Evolutionary conservation across 2,888 invertebrate species (phyloP).

Genomic region (Agriopis marginaria): DNA sequence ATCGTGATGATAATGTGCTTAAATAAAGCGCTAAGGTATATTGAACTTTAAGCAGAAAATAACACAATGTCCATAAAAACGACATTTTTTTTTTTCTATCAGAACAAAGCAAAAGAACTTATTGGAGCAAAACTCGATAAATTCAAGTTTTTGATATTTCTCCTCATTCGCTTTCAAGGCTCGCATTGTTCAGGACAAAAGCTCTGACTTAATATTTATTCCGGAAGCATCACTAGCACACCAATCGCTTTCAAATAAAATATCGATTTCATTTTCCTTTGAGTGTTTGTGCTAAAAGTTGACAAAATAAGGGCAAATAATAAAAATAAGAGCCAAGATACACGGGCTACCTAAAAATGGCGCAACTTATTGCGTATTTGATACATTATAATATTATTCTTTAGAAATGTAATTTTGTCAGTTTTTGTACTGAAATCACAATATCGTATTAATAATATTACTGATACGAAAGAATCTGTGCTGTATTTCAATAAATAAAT

Average conservation of each 20-base stretch:
- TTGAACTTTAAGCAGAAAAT: not conserved
- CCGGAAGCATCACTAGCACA: slow-evolving; percentile 52
- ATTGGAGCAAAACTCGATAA: slow-evolving; percentile 19
- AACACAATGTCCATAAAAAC: not conserved
- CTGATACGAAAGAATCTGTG: no score
- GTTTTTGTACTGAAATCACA: no score
- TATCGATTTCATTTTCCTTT: slow-evolving; percentile 66
- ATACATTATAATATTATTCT: no score
- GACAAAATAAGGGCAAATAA: slow-evolving; percentile 46
- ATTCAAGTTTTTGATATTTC: slow-evolving; percentile 36
- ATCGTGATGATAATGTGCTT: not conserved
- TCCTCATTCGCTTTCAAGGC: slow-evolving; percentile 41
- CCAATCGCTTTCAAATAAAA: slow-evolving; percentile 58
- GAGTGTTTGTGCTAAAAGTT: slow-evolving; percentile 59
- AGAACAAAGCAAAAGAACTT: slow-evolving; percentile 18
- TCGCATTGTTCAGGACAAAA: slow-evolving; percentile 45
- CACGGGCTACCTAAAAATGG: slow-evolving; percentile 2
- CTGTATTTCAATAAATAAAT: no score
- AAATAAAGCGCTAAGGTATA: not conserved
- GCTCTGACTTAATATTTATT: slow-evolving; percentile 55
- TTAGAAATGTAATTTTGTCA: no score
- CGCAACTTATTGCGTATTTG: no score
- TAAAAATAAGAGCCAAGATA: slow-evolving; percentile 13
- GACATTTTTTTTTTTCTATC: slow-evolving; percentile 1
- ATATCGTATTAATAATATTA: no score